A percentile compares a stretch with the other conserved stretches of the same genome.
phyloP scores from a whole-genome alignment of 2,113 vertebrate genomes.

The Labrus mixtus region DNA sequence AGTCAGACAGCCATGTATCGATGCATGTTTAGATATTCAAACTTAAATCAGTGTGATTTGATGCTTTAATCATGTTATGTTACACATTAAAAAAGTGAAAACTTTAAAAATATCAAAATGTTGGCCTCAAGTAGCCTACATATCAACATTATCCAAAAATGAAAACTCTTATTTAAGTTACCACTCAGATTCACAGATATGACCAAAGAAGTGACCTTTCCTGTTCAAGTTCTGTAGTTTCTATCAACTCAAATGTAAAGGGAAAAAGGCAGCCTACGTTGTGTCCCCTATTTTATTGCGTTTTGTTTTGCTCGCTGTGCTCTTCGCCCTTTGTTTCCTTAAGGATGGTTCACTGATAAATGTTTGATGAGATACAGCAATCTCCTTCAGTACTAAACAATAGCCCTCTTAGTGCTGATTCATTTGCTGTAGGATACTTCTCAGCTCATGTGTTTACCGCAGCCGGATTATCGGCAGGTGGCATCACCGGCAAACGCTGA shows the following conservation, averaged over 20 bases:
- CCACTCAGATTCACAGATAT: neutral
- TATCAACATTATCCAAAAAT: neutral
- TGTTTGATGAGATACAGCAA: slow-evolving; percentile 76
- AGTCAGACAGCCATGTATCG: neutral
- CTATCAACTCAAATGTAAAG: neutral
- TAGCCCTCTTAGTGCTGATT: slow-evolving; percentile 70
- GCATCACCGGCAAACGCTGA: slow-evolving; percentile 42
- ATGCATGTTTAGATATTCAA: neutral
- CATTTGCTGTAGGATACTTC: slow-evolving; percentile 47
- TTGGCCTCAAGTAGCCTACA: neutral
- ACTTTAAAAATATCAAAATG: neutral
- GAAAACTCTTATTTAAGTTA: neutral
- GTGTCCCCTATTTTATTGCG: neutral
- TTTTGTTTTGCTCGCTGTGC: neutral
- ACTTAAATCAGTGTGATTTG: neutral
- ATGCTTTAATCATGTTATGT: neutral
- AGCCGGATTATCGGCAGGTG: slow-evolving; percentile 67
- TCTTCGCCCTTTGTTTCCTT: slow-evolving; percentile 32
- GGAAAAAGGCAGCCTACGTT: neutral
- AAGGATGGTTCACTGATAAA: slow-evolving; percentile 62
- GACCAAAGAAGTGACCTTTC: neutral
- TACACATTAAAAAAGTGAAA: neutral
- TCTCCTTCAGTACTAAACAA: slow-evolving; percentile 64
- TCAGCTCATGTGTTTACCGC: slow-evolving; percentile 49
- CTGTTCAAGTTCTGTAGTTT: neutral